These are phyloP conservation scores for Rapana venosa DNA, from an alignment of 2,888 invertebrate species.

Conservation along the genomic window DNA sequence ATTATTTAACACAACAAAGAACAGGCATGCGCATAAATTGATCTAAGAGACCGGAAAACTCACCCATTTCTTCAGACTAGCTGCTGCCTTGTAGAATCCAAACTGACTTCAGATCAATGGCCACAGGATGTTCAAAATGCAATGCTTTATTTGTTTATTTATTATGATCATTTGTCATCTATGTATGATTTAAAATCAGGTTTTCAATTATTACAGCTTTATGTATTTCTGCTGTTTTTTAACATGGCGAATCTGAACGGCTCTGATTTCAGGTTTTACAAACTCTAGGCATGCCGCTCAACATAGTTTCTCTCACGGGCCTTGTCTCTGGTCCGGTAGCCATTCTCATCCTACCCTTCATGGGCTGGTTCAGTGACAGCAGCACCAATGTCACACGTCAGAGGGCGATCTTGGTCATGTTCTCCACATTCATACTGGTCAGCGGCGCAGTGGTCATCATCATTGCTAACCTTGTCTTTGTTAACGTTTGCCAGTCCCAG, in stretches of 20 bases:
- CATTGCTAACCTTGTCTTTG: not conserved
- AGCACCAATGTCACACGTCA: not conserved
- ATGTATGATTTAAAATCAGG: too few relatives aligned
- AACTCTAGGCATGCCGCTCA: conserved; percentile 33
- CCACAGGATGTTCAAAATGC: too few relatives aligned
- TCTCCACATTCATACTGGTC: not conserved
- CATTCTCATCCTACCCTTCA: not conserved
- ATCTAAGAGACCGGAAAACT: too few relatives aligned
- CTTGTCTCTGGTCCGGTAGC: conserved; percentile 25
- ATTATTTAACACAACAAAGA: too few relatives aligned
- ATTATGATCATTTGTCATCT: too few relatives aligned
- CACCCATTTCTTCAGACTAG: too few relatives aligned
- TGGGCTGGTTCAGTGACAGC: conserved; percentile 34
- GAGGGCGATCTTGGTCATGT: not conserved
- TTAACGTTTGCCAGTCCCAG: not conserved
- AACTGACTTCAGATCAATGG: too few relatives aligned
- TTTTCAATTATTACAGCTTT: too few relatives aligned
- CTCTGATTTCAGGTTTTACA: conserved; percentile 24
- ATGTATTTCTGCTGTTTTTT: not conserved
- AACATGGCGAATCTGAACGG: not conserved
- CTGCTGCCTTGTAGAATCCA: too few relatives aligned
- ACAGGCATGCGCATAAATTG: too few relatives aligned
- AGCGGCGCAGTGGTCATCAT: not conserved
- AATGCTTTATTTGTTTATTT: too few relatives aligned
- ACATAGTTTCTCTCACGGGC: conserved; percentile 20